These are phyloP conservation scores for Mythimna albipuncta DNA, from an alignment of 2,888 invertebrate genomes.

Conservation along the genomic window DNA sequence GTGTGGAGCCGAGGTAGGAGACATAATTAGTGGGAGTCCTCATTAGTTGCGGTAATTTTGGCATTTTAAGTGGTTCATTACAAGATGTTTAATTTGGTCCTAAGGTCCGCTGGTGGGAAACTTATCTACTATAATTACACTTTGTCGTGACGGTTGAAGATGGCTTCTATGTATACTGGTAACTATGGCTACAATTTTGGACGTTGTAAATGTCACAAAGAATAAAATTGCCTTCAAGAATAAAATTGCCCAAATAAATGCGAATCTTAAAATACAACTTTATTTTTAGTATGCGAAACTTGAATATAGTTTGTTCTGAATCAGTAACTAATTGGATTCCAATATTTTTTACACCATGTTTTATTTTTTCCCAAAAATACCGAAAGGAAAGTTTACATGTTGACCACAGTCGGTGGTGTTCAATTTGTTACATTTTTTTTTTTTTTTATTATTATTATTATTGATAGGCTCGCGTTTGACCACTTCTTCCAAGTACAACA, in stretches of 20 bases:
- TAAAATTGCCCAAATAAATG: not conserved
- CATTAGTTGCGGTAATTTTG: constrained; percentile 46
- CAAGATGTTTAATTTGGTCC: constrained; percentile 36
- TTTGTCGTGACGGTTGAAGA: not conserved
- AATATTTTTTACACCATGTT: too few relatives aligned
- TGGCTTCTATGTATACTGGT: not conserved
- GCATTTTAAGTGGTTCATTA: constrained; percentile 48
- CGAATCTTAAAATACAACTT: not conserved
- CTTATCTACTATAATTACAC: not conserved
- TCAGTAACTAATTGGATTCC: too few relatives aligned
- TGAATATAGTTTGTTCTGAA: too few relatives aligned
- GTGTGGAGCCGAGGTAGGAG: constrained; percentile 19
- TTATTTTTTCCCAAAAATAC: too few relatives aligned
- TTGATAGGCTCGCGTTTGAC: too few relatives aligned
- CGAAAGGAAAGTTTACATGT: too few relatives aligned
- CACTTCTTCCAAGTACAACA: too few relatives aligned
- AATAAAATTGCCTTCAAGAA: not conserved
- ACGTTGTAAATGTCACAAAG: not conserved
- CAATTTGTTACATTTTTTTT: too few relatives aligned
- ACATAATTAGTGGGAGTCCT: constrained; percentile 36
- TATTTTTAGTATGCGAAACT: too few relatives aligned
- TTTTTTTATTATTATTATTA: too few relatives aligned
- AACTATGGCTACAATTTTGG: not conserved
- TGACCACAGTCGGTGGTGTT: too few relatives aligned
- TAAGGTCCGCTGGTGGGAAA: not conserved